Percentiles rank a stretch among this genome's conserved stretches.
phyloP scores from a whole-genome alignment of 2,797 vertebrate species.

The Sebastiscus albofasciatus region DNA sequence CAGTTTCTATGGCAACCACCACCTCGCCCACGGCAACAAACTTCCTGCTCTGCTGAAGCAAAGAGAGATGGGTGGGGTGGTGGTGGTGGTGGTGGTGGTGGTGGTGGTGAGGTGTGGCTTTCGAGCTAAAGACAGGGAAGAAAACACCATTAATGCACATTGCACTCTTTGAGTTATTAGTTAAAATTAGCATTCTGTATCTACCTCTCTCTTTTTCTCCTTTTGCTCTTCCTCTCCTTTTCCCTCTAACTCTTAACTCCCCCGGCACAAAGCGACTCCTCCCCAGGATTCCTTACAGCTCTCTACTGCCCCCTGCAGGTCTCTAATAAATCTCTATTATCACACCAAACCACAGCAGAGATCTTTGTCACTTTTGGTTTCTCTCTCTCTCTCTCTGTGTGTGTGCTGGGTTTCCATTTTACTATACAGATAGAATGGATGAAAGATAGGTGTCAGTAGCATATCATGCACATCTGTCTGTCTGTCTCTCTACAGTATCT shows the following conservation, averaged over 20 bases:
- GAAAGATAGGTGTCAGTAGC: neutral
- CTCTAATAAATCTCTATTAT: neutral
- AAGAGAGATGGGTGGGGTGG: constrained; percentile 34
- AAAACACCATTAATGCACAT: constrained; percentile 6
- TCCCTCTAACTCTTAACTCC: constrained; percentile 1
- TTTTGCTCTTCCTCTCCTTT: neutral
- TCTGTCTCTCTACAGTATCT: neutral
- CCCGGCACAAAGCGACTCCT: constrained; percentile 33
- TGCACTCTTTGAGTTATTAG: constrained; percentile 27
- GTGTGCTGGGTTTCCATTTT: neutral
- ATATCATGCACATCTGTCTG: neutral
- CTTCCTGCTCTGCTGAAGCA: constrained; percentile 66
- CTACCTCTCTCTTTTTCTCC: neutral
- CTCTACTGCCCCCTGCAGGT: constrained; percentile 74
- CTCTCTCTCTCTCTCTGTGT: neutral
- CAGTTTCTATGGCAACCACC: constrained; percentile 77
- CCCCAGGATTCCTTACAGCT: constrained; percentile 31
- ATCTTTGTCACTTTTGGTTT: neutral
- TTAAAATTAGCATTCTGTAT: constrained; percentile 5
- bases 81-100: neutral
- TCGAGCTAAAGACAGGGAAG: constrained; percentile 6
- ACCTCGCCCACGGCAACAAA: constrained; percentile 74
- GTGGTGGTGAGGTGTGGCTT: constrained; percentile 27
- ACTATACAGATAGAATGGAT: neutral
- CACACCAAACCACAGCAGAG: constrained; percentile 4